phyloP scores from a whole-genome alignment of 2,113 vertebrate species.

The Bambusicola thoracicus region DNA sequence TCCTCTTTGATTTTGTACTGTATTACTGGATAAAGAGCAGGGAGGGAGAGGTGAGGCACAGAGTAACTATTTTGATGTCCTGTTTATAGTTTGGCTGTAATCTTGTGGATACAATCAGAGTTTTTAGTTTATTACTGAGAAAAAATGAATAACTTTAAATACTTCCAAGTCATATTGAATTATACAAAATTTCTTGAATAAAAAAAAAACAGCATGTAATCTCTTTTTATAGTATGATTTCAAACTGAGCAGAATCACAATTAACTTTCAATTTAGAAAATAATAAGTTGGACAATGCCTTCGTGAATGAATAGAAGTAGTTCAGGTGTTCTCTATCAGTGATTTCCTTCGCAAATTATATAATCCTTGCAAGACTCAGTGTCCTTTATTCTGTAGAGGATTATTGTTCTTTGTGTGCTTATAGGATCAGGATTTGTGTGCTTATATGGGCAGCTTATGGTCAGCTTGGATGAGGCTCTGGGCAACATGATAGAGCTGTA shows the following conservation, averaged over 20 bases:
- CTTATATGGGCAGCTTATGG: no score
- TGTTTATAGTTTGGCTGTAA: accelerated
- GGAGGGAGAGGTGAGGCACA: background rate
- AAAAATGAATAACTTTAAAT: background rate
- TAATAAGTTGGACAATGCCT: background rate
- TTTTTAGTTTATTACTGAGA: background rate
- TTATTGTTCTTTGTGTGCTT: background rate
- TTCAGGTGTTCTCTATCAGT: background rate
- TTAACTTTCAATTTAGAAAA: background rate
- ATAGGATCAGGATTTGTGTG: background rate
- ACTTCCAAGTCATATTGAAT: background rate
- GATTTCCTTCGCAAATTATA: background rate
- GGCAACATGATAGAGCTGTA: no score
- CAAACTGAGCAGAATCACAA: background rate
- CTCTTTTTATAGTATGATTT: background rate
- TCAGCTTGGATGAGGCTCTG: no score
- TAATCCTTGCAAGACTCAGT: background rate
- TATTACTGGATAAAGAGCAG: background rate
- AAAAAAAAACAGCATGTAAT: background rate
- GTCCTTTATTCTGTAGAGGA: background rate
- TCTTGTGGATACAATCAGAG: background rate
- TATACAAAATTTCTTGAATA: background rate
- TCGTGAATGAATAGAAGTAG: background rate
- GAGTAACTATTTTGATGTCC: background rate
- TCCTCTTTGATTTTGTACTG: slow-evolving; percentile 39